Conservation (phyloP, 2,113 vertebrate genomes). For the Muntiacus muntjak region DNA sequence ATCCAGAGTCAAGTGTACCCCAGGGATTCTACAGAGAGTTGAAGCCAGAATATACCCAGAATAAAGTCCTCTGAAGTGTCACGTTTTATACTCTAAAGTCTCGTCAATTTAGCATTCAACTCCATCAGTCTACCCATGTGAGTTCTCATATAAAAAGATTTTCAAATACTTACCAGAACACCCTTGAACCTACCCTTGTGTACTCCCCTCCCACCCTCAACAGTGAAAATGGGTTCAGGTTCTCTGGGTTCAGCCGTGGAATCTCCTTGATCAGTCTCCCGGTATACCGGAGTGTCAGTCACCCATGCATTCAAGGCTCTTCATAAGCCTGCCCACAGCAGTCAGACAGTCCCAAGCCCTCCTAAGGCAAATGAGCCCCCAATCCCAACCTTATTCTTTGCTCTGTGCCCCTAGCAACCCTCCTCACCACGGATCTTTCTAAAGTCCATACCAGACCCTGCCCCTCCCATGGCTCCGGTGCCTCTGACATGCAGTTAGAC, state of each 20-base stretch:
- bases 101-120: conserved; percentile 4
- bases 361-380: not conserved
- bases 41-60: conserved; percentile 43
- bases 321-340: not conserved
- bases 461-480: not conserved
- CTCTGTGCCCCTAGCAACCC: no score
- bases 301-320: not conserved
- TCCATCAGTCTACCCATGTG: not conserved
- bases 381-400: not conserved
- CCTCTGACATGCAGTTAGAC: not conserved
- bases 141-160: conserved; percentile 2
- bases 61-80: conserved; percentile 51
- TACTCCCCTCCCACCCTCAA: not conserved
- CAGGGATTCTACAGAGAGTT: not conserved
- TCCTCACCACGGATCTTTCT: not conserved
- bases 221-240: not conserved
- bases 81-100: conserved; percentile 21
- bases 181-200: not conserved
- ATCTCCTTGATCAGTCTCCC: not conserved
- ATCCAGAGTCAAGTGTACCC: not conserved
- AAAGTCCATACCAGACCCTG: not conserved
- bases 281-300: not conserved
- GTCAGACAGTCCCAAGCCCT: not conserved
- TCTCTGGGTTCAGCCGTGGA: not conserved
- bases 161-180: conserved; percentile 22